phyloP scores from a whole-genome alignment of 2,888 invertebrate genomes.

The Congeria kusceri region DNA sequence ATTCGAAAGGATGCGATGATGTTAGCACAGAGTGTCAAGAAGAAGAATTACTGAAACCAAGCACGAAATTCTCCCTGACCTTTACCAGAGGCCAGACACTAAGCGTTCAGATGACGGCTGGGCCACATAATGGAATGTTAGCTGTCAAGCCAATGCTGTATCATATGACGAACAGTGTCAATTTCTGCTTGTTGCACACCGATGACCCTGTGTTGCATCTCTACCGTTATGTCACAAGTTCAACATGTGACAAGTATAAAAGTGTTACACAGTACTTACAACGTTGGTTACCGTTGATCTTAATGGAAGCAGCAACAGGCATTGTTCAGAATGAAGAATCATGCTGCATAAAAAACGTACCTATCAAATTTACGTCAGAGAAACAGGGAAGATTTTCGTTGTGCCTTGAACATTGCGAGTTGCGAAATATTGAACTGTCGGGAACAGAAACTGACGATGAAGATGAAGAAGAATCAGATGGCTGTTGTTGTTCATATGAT shows the following conservation, averaged over 20 bases:
- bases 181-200: conserved; percentile 57
- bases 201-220: conserved; percentile 61
- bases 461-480: conserved; percentile 10
- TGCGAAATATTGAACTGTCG: conserved; percentile 65
- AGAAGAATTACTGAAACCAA: not conserved
- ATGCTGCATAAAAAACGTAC: conserved; percentile 58
- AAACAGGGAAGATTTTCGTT: conserved; percentile 59
- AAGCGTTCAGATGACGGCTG: conserved; percentile 58
- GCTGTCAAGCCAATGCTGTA: conserved; percentile 44
- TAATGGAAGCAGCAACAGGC: conserved; percentile 71
- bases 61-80: conserved; percentile 41
- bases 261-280: conserved; percentile 44
- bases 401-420: conserved; percentile 40
- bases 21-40: conserved; percentile 30
- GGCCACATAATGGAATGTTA: conserved; percentile 46
- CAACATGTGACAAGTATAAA: conserved; percentile 40
- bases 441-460: conserved; percentile 44
- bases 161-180: conserved; percentile 52
- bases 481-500: conserved; percentile 13
- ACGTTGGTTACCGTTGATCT: conserved; percentile 66
- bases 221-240: conserved; percentile 52
- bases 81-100: conserved; percentile 53
- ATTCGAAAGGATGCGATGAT: conserved; percentile 13
- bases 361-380: conserved; percentile 43
- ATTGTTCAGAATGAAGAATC: conserved; percentile 59